These are phyloP conservation scores for Timema cristinae DNA, from an alignment of 2,888 invertebrate species.

Conservation along the genomic window DNA sequence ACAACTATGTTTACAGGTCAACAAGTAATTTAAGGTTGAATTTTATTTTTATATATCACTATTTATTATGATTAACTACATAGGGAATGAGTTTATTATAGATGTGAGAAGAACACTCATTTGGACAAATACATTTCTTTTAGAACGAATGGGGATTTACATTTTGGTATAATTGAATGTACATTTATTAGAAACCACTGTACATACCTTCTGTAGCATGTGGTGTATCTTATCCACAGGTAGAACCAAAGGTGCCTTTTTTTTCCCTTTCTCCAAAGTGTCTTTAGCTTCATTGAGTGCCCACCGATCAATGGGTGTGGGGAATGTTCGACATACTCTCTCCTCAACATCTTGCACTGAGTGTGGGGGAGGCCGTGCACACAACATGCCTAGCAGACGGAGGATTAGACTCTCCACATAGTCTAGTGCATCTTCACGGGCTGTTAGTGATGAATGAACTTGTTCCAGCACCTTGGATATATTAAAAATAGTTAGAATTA, in stretches of 20 bases:
- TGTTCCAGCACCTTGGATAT: conserved; percentile 75
- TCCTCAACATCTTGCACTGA: conserved; percentile 90
- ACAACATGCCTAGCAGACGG: conserved; percentile 81
- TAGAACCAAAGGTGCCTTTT: conserved; percentile 62
- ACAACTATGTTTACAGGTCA: too few relatives aligned
- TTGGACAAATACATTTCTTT: too few relatives aligned
- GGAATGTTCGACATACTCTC: conserved; percentile 85
- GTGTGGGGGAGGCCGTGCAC: conserved; percentile 73
- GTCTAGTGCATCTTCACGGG: conserved; percentile 83
- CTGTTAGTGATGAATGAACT: conserved; percentile 80
- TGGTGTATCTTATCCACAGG: conserved; percentile 89
- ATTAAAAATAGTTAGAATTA: neutral
- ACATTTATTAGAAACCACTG: too few relatives aligned
- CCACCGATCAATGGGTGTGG: conserved; percentile 93
- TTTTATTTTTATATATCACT: too few relatives aligned
- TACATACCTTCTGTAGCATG: conserved; percentile 68
- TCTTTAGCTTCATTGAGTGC: conserved; percentile 85
- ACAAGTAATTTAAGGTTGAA: too few relatives aligned
- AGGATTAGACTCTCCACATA: conserved; percentile 91
- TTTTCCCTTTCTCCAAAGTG: conserved; percentile 74
- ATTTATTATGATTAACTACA: too few relatives aligned
- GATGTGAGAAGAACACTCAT: too few relatives aligned
- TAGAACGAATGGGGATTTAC: too few relatives aligned
- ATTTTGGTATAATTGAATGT: too few relatives aligned
- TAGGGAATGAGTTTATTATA: too few relatives aligned